Percentiles rank a stretch among this genome's conserved stretches.
phyloP scores from a whole-genome alignment of 1,140 invertebrate genomes.

The Atta cephalotes region DNA sequence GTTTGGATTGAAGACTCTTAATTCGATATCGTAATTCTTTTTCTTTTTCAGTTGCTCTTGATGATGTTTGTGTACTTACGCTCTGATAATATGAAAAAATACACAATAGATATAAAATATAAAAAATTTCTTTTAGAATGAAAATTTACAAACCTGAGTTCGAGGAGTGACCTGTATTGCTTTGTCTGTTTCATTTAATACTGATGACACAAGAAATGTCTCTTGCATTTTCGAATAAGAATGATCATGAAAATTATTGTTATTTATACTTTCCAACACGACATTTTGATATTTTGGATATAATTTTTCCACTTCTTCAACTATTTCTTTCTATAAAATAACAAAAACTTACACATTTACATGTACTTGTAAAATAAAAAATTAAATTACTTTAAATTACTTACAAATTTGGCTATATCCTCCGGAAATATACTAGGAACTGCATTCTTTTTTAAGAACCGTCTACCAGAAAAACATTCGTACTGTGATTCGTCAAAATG shows the following conservation, averaged over 20 bases:
- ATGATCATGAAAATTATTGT: not conserved
- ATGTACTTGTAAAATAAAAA: not conserved
- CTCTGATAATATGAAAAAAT: slow-evolving; percentile 1
- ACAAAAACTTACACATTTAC: not conserved
- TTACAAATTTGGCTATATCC: not conserved
- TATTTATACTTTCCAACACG: not conserved
- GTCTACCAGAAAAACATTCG: not conserved
- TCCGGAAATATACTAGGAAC: not conserved
- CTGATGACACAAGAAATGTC: not conserved
- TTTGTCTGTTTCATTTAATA: not conserved
- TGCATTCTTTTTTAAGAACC: not conserved
- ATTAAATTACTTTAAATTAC: not conserved
- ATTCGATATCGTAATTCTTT: not conserved
- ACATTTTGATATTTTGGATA: not conserved
- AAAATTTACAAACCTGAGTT: slow-evolving; percentile 14
- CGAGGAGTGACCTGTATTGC: not conserved
- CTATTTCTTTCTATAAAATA: not conserved
- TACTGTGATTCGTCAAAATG: slow-evolving; percentile 5
- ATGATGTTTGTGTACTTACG: not conserved
- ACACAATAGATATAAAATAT: not conserved
- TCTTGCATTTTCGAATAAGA: too few species aligned
- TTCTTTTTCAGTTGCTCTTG: not conserved
- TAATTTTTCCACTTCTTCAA: not conserved
- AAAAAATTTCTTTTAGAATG: not conserved
- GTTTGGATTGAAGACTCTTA: not conserved